phyloP scores from a whole-genome alignment of 2,888 invertebrate species.

The Drosophila emarginata region DNA sequence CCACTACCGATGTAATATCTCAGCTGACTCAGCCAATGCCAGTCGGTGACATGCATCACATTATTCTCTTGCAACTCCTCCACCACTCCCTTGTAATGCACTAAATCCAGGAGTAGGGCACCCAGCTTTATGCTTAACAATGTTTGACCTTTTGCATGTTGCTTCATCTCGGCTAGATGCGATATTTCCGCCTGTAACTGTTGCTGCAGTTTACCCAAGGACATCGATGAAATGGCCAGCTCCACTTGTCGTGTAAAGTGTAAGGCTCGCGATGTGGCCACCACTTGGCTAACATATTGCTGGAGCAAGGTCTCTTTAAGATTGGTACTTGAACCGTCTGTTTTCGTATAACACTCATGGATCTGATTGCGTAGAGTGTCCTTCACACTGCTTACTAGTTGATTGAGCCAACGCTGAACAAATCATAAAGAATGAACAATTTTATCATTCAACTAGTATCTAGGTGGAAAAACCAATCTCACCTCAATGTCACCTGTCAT shows the following conservation, averaged over 20 bases:
- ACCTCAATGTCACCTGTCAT: conserved; percentile 81
- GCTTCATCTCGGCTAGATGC: conserved; percentile 76
- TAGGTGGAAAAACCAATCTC: conserved; percentile 23
- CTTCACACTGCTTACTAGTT: conserved; percentile 92
- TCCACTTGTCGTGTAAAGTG: conserved; percentile 93
- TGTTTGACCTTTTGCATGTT: conserved; percentile 79
- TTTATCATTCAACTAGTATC: neutral
- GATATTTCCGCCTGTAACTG: conserved; percentile 83
- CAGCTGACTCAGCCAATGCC: conserved; percentile 98
- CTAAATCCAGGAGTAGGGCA: conserved; percentile 95
- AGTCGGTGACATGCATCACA: conserved; percentile 87
- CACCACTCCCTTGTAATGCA: conserved; percentile 93
- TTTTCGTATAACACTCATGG: conserved; percentile 83
- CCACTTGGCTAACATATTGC: conserved; percentile 86
- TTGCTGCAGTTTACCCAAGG: conserved; percentile 84
- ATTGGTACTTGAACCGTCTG: conserved; percentile 63
- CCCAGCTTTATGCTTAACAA: conserved; percentile 93
- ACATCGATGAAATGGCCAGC: conserved; percentile 88
- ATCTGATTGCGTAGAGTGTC: conserved; percentile 88
- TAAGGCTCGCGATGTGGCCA: conserved; percentile 93
- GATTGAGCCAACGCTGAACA: conserved; percentile 81
- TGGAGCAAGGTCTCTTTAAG: conserved; percentile 83
- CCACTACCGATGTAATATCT: conserved; percentile 88
- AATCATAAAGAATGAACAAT: neutral
- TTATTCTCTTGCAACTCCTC: conserved; percentile 88